These are phyloP conservation scores for Hyalella azteca DNA, from an alignment of 2,888 invertebrate species.

Conservation along the genomic window DNA sequence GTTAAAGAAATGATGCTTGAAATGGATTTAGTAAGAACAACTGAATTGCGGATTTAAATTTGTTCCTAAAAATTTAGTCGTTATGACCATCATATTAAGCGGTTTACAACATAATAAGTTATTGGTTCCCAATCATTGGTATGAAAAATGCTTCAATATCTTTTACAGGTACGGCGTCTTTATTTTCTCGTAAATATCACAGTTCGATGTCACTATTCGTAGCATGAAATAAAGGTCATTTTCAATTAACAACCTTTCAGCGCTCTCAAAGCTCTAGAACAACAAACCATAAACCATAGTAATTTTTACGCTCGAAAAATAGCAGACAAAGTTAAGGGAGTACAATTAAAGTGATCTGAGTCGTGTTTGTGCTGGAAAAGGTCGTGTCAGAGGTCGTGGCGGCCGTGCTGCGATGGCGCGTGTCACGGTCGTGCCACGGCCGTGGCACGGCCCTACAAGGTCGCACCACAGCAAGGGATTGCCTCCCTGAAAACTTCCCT, in stretches of 20 bases:
- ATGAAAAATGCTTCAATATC: background rate
- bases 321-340: background rate
- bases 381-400: conserved; percentile 18
- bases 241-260: background rate
- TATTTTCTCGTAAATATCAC: too few species aligned
- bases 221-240: background rate
- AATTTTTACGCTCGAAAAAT: background rate
- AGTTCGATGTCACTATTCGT: background rate
- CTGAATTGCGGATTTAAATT: too few species aligned
- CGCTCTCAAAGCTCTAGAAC: background rate
- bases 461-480: background rate
- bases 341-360: background rate
- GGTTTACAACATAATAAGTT: background rate
- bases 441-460: conserved; percentile 8
- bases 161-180: background rate
- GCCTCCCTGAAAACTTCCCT: background rate
- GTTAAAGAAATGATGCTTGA: too few species aligned
- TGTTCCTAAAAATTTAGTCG: too few species aligned
- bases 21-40: too few species aligned
- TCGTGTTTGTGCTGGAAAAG: conserved; percentile 7
- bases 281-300: background rate
- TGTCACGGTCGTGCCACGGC: conserved; percentile 1
- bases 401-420: background rate
- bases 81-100: too few species aligned
- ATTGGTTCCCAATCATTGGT: background rate